Evolutionary conservation across 1,140 invertebrate species (phyloP), one percentile per base, ranked within the genome.

Genomic region (Periplaneta americana): DNA sequence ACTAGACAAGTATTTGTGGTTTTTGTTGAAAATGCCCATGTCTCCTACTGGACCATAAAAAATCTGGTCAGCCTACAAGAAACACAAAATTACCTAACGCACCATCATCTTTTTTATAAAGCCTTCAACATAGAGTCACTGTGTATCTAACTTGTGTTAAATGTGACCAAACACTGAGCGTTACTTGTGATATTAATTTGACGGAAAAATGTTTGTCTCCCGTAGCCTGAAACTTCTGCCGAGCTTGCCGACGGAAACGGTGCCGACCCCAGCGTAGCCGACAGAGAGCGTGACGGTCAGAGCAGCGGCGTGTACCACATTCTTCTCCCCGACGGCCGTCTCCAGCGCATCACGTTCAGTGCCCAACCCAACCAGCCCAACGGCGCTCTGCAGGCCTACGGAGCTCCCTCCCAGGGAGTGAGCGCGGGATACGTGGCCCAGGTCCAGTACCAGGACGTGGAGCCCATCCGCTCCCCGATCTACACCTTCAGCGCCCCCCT

Each of bases 401-500:
- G 78, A 15, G 83, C 82, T 22, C 57, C 35, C 11, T 5, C 57
- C 28, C 74, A 81, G 57, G 34, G 34, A n/a, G 22, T 66, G n/a
- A 81, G 74, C 82, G 32, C 57, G 8, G 83, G 83, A 22, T 83
- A 57, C 77, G 82, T 84, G 13, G 84, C 85, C 74, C 84, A 84
- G 17, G 79, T 86, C 32, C 84, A 85, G 78, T 85, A 85, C 82
- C 79, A 83, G n/a, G 85, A 86, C 34, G 85, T 85, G 0, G 81
- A 84, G 33, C 85, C 85, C 9, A 85, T 86, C 76, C 48, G 80
- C 9, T 83, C 84, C 37, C 85, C 85, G 11, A 82, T 85, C 81
- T 85, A 85, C 82, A 75, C 84, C 28, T 85, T 84, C 81, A 82
- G 82, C 66, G 74, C 80, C 6, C 84, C 85, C 8, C 74, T 85